Evolutionary conservation across 2,888 invertebrate species (phyloP), one percentile per base, ranked within the genome.

Genomic region (Salticus scenicus): DNA sequence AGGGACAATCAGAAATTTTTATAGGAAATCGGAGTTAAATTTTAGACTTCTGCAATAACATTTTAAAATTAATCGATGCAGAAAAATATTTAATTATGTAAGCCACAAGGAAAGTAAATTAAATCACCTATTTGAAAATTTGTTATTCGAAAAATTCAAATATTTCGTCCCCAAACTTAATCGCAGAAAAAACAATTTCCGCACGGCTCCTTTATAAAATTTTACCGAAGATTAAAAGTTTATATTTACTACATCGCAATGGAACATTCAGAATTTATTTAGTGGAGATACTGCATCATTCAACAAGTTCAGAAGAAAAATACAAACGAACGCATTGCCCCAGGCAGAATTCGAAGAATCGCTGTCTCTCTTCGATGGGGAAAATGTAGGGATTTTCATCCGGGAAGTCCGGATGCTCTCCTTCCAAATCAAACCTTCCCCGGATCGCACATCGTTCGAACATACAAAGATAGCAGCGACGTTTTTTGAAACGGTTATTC

Each of bases 371-470:
- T 37, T 4, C 37, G 37, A 10, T 4, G 17, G 57, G 57, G 57
- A 57, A 57, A 57, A 57, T 24, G 57, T 57, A 57, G 57, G 57
- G 57, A 57, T 57, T 57, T 57, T 57, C 12, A 12, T 24, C 24
- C 57, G 57, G 57, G 57, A 57, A 57, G 57, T 57, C 57, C 17
- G 57, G 24, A 24, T 17, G 57, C 24, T 24, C 57, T 57, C 57
- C 2, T 57, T 24, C 57, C 24, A 12, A 5, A 57, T 24, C 57
- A 57, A 57, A 57, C 57, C 24, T 12, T 24, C 2, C 57, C 57
- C 57, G 57, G 57, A 57, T 57, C 20, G 5, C 17, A 24, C 17
- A 24, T 24, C 24, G 57, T 57, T 7, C 20, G 24, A 2, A 57
- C 57, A 57, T 24, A 5, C 24, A 12, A 24, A 57, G 57, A 24